Base-by-base conservation (phyloP, 2,888 invertebrate species). In the Mythimna ferrago region DNA sequence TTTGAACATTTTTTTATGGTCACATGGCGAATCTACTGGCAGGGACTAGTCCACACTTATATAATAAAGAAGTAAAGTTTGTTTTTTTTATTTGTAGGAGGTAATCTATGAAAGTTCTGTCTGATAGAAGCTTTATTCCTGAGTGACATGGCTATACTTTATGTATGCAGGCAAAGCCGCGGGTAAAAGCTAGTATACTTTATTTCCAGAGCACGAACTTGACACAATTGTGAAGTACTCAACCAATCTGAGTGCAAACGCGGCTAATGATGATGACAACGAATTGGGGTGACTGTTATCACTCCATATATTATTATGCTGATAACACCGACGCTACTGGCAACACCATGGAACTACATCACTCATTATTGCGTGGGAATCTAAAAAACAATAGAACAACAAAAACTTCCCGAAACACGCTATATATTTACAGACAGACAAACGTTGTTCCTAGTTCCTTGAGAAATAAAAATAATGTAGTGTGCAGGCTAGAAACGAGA, bases 201-300 rank as follows among this genome's bases (percentile, higher is more conserved):
- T 56, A 51, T 69, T 76, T 38, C 71, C 35, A 57, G 68, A 71
- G 62, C 73, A 70, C 66, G 74, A 84, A 84, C 86, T 88, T 88
- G 86, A 87, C 86, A 87, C 67, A 51, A 58, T 75, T 82, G 57
- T 67, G 64, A 67, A 57, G 75, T 78, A 74, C 67, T 74, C 70
- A 62, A 66, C 75, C 78, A 81, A 80, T 81, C 76, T 81, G 72
- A 87, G 19, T 57, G 68, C 83, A 72, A 82, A 80, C 75, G 61
- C 57, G 72, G 75, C 79, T 91, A 91, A 92, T 91, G 89, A 85
- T 87, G 86, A 89, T 89, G 89, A 88, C 76, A 76, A 84, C 85
- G 79, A 86, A 90, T 89, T 90, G 83, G 86, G 79, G 65, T 78
- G 54, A 62, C 38, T 64, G 68, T 85, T 91, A 92, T 91, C 90